A percentile compares a stretch with the other conserved stretches of the same genome.
These are phyloP conservation scores for Cyclina sinensis DNA, from an alignment of 1,140 invertebrate genomes.

Conservation along the genomic window DNA sequence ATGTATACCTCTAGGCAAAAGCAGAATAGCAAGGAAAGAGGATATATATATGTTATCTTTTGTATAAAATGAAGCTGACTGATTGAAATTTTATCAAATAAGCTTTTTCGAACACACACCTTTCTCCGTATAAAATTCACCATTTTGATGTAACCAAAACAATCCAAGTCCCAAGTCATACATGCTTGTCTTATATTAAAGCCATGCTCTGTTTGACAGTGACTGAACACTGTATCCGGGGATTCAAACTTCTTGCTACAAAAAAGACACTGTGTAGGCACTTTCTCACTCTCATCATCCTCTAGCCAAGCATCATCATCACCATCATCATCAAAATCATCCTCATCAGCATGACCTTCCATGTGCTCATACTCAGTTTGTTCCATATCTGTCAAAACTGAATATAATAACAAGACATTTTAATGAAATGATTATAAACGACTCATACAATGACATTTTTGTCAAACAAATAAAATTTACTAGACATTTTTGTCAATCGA, in stretches of 20 bases:
- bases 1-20: no score
- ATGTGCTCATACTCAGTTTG: neutral
- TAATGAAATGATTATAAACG: no score
- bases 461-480: no score
- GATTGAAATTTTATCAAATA: no score
- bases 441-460: no score
- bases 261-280: conserved; percentile 88
- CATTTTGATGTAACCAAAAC: conserved; percentile 95
- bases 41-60: no score
- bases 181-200: conserved; percentile 91
- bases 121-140: conserved; percentile 94
- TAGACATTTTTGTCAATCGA: no score
- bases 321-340: conserved; percentile 81
- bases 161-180: conserved; percentile 92
- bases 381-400: conserved; percentile 27
- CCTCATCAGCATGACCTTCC: conserved; percentile 65
- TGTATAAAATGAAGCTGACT: no score
- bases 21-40: no score
- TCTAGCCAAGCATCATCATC: conserved; percentile 87
- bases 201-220: conserved; percentile 89
- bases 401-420: no score
- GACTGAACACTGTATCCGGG: conserved; percentile 86
- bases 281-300: conserved; percentile 85
- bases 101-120: no score
- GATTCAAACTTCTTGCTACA: conserved; percentile 86